These are phyloP conservation scores for Agonum fuliginosum DNA, from an alignment of 2,888 invertebrate genomes.

Conservation along the genomic window DNA sequence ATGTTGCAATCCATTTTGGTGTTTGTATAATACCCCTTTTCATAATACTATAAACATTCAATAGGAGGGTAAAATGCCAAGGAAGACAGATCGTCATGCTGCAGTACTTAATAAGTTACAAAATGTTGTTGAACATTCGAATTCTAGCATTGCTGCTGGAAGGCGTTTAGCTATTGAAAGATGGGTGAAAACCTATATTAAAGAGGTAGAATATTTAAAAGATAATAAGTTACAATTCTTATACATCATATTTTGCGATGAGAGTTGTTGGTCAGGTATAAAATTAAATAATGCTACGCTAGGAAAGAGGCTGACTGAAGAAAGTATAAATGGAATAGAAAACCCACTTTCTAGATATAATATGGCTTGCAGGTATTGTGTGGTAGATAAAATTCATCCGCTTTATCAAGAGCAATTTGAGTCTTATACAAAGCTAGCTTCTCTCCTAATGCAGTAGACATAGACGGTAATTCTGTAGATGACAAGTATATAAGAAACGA, in stretches of 20 bases:
- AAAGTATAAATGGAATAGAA: slow-evolving; percentile 60
- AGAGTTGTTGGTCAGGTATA: slow-evolving; percentile 60
- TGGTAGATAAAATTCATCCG: slow-evolving; percentile 57
- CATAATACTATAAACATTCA: slow-evolving; percentile 11
- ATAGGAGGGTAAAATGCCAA: slow-evolving; percentile 52
- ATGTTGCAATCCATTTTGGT: too few species aligned
- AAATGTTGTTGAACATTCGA: slow-evolving; percentile 55
- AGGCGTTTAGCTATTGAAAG: slow-evolving; percentile 60
- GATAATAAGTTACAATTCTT: slow-evolving; percentile 60
- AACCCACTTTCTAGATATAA: slow-evolving; percentile 60
- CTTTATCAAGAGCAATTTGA: slow-evolving; percentile 58
- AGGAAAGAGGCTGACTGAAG: slow-evolving; percentile 60
- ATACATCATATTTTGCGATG: slow-evolving; percentile 56
- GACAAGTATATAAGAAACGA: slow-evolving; percentile 54
- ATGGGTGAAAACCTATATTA: slow-evolving; percentile 55
- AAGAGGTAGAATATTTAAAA: slow-evolving; percentile 57
- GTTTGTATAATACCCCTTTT: too few species aligned
- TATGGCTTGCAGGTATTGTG: slow-evolving; percentile 61
- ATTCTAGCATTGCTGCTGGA: slow-evolving; percentile 50
- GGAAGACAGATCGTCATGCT: slow-evolving; percentile 48
- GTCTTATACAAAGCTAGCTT: slow-evolving; percentile 28
- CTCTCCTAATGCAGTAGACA: slow-evolving; percentile 45
- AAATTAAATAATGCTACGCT: slow-evolving; percentile 58
- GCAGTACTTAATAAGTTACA: slow-evolving; percentile 55
- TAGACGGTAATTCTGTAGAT: slow-evolving; percentile 23